Conservation (phyloP, 1,140 invertebrate species). For the Drosophila subobscura region DNA sequence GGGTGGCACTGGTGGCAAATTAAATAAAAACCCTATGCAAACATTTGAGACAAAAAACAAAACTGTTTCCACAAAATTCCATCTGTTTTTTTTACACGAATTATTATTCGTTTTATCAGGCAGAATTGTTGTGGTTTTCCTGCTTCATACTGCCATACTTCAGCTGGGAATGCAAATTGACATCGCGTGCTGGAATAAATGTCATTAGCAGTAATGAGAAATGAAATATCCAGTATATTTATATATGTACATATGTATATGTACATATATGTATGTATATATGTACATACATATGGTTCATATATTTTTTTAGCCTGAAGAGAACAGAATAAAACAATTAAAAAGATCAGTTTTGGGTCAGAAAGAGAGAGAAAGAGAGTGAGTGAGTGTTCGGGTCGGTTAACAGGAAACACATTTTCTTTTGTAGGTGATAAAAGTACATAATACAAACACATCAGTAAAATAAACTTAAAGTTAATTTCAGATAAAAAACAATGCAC, state of each 20-base stretch:
- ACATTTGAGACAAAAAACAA: constrained; percentile 20
- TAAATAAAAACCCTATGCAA: constrained; percentile 16
- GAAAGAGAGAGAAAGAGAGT: neutral
- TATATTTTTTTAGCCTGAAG: constrained; percentile 32
- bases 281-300: constrained; percentile 21
- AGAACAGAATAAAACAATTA: constrained; percentile 21
- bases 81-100: constrained; percentile 19
- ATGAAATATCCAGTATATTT: neutral
- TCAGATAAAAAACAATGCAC: no score
- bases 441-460: no score
- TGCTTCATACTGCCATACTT: no score
- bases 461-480: no score
- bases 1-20: constrained; percentile 23
- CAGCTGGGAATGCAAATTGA: constrained; percentile 56
- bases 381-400: constrained; percentile 23
- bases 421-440: no score
- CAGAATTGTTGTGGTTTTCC: constrained; percentile 34
- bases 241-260: constrained; percentile 25
- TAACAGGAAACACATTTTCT: constrained; percentile 61
- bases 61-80: constrained; percentile 24
- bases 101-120: constrained; percentile 14
- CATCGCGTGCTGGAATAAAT: constrained; percentile 54
- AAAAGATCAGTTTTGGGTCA: constrained; percentile 61
- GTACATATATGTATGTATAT: neutral
- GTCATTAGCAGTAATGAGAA: constrained; percentile 37